Percentiles rank a stretch among this genome's conserved stretches.
These are phyloP conservation scores for Mimas tiliae DNA, from an alignment of 2,888 invertebrate genomes.

Conservation along the genomic window DNA sequence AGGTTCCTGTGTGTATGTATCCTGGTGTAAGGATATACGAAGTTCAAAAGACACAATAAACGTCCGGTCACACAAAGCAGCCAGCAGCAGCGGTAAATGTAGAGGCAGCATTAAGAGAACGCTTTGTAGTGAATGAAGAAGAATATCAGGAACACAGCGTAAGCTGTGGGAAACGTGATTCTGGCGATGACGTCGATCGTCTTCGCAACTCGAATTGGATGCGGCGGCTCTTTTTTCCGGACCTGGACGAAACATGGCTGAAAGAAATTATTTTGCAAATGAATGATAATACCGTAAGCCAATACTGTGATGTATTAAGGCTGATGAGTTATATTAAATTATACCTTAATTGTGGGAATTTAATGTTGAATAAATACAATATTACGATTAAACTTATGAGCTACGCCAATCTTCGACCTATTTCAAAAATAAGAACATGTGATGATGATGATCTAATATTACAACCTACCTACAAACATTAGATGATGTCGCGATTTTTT, in stretches of 20 bases:
- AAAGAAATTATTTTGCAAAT: conserved; percentile 78
- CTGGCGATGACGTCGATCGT: conserved; percentile 97
- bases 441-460: too few species aligned
- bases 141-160: conserved; percentile 96
- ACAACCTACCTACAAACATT: too few species aligned
- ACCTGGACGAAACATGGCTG: conserved; percentile 94
- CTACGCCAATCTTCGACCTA: too few species aligned
- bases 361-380: too few species aligned
- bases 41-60: conserved; percentile 57
- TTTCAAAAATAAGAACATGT: too few species aligned
- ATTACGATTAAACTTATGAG: too few species aligned
- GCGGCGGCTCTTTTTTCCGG: conserved; percentile 95
- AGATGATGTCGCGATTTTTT: too few species aligned
- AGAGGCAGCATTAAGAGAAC: conserved; percentile 86
- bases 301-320: conserved; percentile 47
- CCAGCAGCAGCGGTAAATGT: conserved; percentile 52
- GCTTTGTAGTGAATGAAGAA: conserved; percentile 98
- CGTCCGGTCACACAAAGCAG: conserved; percentile 65
- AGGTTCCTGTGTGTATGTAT: conserved; percentile 44
- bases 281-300: conserved; percentile 69
- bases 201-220: conserved; percentile 96
- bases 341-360: neutral
- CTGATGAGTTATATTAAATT: neutral
- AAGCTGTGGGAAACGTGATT: conserved; percentile 96
- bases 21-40: conserved; percentile 58